phyloP scores from a whole-genome alignment of 2,113 vertebrate genomes.

The Zosterops borbonicus region DNA sequence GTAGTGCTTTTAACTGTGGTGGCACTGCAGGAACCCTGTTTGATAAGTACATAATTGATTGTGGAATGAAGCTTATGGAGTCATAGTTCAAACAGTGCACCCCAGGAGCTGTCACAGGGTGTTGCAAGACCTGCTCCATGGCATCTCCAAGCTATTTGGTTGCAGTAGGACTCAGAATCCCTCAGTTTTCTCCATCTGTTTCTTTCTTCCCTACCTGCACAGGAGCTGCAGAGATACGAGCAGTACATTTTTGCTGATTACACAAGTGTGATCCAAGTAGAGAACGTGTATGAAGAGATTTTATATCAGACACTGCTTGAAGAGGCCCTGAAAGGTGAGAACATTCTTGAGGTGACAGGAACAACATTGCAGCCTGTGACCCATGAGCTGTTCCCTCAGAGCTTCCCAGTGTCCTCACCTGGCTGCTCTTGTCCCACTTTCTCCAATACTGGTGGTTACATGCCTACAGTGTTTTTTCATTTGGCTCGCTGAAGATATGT shows the following conservation, averaged over 20 bases:
- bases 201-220: not conserved
- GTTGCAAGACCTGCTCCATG: not conserved
- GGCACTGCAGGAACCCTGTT: not conserved
- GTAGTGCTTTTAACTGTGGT: not conserved
- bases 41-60: not conserved
- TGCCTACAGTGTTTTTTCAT: not conserved
- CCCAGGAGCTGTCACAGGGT: not conserved
- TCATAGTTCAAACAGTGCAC: not conserved
- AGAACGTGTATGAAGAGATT: slow-evolving; percentile 90
- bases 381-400: not conserved
- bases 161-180: not conserved
- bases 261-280: slow-evolving; percentile 83
- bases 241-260: slow-evolving; percentile 85
- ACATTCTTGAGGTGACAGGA: not conserved
- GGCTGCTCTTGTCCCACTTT: not conserved
- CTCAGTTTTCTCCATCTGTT: not conserved
- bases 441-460: rapidly evolving
- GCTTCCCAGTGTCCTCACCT: not conserved
- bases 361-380: not conserved
- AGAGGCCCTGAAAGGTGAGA: slow-evolving; percentile 85
- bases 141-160: not conserved
- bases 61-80: not conserved
- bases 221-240: slow-evolving; percentile 87
- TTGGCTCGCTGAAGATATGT: not conserved
- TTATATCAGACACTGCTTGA: slow-evolving; percentile 81